Evolutionary conservation across 2,113 vertebrate species (phyloP).

Genomic region (Electrona antarctica): DNA sequence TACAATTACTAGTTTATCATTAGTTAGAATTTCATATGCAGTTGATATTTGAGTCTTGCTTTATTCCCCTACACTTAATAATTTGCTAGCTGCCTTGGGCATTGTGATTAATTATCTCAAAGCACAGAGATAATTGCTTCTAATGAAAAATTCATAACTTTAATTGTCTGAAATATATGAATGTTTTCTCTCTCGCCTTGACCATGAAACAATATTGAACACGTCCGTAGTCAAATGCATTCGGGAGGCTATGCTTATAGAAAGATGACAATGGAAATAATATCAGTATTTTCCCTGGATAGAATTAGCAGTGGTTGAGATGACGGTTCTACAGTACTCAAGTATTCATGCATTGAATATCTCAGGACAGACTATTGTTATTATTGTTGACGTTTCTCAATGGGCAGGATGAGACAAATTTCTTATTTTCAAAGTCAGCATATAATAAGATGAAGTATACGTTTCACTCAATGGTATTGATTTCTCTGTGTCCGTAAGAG

Average conservation of each 20-base stretch:
- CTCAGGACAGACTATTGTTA: slow-evolving; percentile 5
- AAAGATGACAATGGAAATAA: neutral
- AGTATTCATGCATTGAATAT: neutral
- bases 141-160: too few relatives aligned
- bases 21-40: too few relatives aligned
- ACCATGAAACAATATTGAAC: neutral
- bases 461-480: slow-evolving; percentile 58
- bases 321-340: neutral
- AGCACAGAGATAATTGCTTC: too few relatives aligned
- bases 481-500: slow-evolving; percentile 59
- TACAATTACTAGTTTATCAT: too few relatives aligned
- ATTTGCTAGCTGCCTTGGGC: too few relatives aligned
- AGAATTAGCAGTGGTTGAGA: too few relatives aligned
- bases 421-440: slow-evolving; percentile 53
- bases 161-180: too few relatives aligned
- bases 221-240: neutral
- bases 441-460: slow-evolving; percentile 54
- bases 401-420: slow-evolving; percentile 30
- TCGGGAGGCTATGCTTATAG: neutral
- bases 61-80: too few relatives aligned
- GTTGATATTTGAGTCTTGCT: too few relatives aligned
- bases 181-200: too few relatives aligned
- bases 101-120: too few relatives aligned
- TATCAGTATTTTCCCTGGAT: neutral
- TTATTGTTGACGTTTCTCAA: slow-evolving; percentile 5